Evolutionary conservation across 2,113 vertebrate species (phyloP), one percentile per base, ranked within the genome.

Genomic region (Ochotona curzoniae): DNA sequence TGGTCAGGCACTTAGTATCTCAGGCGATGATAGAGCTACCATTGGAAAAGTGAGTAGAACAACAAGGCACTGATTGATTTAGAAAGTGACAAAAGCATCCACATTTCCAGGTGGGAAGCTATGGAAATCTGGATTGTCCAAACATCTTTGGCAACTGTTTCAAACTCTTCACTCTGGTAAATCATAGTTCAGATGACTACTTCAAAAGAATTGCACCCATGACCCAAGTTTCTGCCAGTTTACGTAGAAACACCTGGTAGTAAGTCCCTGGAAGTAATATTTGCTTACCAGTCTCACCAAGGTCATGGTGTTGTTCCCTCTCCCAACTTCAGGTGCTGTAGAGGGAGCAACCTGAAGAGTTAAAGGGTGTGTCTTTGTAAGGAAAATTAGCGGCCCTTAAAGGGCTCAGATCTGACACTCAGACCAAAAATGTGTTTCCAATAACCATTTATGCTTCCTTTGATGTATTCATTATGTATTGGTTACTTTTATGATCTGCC

Each of bases 111-210:
- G 73, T 60, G 91, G 38, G 57, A 83, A 86, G 35, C 79, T 83
- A 60, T 94, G 84, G 93, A 95, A 95, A 70, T 82, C 74, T 95
- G 69, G 78, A 93, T 88, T 92, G 70, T 89, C 92, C 94, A 88
- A 87, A 92, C 30, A 96, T 90, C 84, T 79, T 95, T 95, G 92
- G 93, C 87, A 95, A 94, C 51, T 64, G 66, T 44, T n/a, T 38
- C 11, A 87, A 75, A 95, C 81, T 85, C 61, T 92, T 94, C 69
- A 25, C 44, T 82, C 84, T 60, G 84, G 60, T 79, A 92, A 93
- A 54, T 95, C 87, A 70, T 91, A 66, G 25, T 91, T 73, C 90
- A 81, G 74, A 81, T 91, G 70, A 86, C 66, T 92, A 79, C 95
- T 80, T 94, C 74, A 61, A 88, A 93, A 94, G 78, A 90, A 96